Percentiles rank a stretch among this genome's conserved stretches.
phyloP scores from a whole-genome alignment of 2,797 vertebrate species.

The Helarctos malayanus region DNA sequence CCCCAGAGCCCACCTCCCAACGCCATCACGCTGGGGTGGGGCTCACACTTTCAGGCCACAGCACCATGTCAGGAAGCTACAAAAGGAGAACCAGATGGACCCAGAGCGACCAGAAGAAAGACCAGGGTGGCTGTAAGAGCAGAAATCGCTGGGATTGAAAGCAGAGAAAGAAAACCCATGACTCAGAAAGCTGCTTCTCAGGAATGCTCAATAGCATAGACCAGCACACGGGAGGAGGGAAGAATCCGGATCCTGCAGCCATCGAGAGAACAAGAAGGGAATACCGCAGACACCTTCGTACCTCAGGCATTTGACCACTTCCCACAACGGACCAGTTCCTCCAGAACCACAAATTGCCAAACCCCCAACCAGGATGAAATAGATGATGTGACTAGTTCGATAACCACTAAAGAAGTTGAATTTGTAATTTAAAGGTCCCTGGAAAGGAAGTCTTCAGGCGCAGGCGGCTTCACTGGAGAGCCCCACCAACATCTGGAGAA shows the following conservation, averaged over 20 bases:
- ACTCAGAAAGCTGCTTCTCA: not conserved
- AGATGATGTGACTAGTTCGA: no score
- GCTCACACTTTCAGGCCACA: not conserved
- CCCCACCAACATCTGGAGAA: not conserved
- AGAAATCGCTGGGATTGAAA: not conserved
- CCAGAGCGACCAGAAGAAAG: not conserved
- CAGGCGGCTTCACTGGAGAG: not conserved
- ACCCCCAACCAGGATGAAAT: not conserved
- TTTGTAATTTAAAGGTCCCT: not conserved
- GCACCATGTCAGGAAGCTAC: not conserved
- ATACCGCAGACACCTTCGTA: rapidly evolving
- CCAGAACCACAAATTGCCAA: not conserved
- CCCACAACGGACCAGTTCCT: not conserved
- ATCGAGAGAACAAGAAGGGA: not conserved
- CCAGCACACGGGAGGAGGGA: not conserved
- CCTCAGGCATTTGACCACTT: no score
- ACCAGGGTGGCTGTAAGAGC: not conserved
- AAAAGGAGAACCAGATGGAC: not conserved
- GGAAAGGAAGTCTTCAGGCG: not conserved
- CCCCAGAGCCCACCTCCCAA: not conserved
- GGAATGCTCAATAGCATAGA: not conserved
- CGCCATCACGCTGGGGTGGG: not conserved
- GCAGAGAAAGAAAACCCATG: not conserved
- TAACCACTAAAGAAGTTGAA: not conserved
- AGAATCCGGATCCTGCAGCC: no score